Base-by-base conservation (phyloP, 2,113 vertebrate species). In the Paramisgurnus dabryanus region DNA sequence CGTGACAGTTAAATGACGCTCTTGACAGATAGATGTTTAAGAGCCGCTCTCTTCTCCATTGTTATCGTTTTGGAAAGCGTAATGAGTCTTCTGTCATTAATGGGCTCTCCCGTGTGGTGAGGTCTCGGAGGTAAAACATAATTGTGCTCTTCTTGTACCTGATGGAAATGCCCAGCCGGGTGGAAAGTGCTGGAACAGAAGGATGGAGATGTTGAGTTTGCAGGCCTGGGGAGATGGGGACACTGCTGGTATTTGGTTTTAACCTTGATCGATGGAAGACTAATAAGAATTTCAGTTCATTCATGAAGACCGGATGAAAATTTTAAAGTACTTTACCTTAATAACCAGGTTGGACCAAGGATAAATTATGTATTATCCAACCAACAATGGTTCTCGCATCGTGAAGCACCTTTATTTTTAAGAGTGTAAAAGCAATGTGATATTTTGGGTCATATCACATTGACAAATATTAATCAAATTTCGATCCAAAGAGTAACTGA, bases 81-180 rank as follows among this genome's bases (percentile, higher is more conserved):
- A 93, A 93, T 93, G 91, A 93, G 89, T 89, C 89, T 86, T 90
- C 89, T 88, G 88, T 88, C 83, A 80, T 88, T 91, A 92, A 90
- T 92, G 87, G 89, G 87, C 87, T 81, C 84, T 79, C 78, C 82
- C 85, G 58, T 61, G 79, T 2, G 34, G 15, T 55, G 43, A n/a
- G 49, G 49, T 72, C 60, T 79, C 45, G 7, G 57, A 71, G 81
- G 81, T 69, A 79, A 83, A 64, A 1, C 2, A 60, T 76, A 76
- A 76, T 76, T 76, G 73, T 76, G 22, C 22, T 50, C 73, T 47
- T 34, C 60, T 11, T 39, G 60, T 50, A 64, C 60, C 60, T 76
- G 60, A 64, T 64, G 60, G 60, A 76, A 76, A 64, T 64, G 73
- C 60, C 60, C 13, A 34, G 3, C 3, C 22, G 73, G 43, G 15